Conservation (phyloP, 1,140 invertebrate species). For the Choristoneura fumiferana region DNA sequence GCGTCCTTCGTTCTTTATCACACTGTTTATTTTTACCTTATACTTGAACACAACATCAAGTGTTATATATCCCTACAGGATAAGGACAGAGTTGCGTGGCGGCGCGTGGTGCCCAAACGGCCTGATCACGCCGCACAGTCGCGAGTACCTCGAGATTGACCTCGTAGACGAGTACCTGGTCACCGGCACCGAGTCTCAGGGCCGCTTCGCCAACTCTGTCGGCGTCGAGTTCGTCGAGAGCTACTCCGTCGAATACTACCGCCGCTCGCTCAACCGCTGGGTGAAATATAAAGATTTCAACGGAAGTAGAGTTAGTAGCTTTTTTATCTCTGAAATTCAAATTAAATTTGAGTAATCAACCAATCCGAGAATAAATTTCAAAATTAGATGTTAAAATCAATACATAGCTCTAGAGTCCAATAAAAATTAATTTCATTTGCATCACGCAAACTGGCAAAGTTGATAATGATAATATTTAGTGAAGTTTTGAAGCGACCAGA, state of each 20-base stretch:
- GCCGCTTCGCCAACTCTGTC: conserved; percentile 95
- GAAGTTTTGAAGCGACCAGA: too few species aligned
- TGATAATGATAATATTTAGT: too few species aligned
- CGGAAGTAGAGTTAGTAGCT: conserved; percentile 83
- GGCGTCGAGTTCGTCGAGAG: conserved; percentile 93
- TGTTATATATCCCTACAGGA: too few species aligned
- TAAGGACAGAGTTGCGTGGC: conserved; percentile 91
- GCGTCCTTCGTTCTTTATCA: too few species aligned
- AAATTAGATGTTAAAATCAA: too few species aligned
- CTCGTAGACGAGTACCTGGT: conserved; percentile 87
- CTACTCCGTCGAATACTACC: conserved; percentile 93
- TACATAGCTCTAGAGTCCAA: too few species aligned
- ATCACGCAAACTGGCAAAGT: background rate
- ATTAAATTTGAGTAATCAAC: too few species aligned
- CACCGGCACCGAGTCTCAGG: conserved; percentile 93
- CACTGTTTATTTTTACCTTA: too few species aligned
- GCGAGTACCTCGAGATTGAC: conserved; percentile 94
- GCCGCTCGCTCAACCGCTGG: conserved; percentile 84
- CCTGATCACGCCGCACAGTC: conserved; percentile 84
- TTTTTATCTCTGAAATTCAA: too few species aligned
- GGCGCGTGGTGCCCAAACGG: conserved; percentile 96
- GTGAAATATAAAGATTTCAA: conserved; percentile 87
- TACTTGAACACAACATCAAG: too few species aligned
- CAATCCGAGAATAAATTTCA: too few species aligned
- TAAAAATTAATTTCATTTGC: conserved; percentile 8